Evolutionary conservation across 2,888 invertebrate species (phyloP), one percentile per base, ranked within the genome.

Genomic region (Ommatoiulus sabulosus): DNA sequence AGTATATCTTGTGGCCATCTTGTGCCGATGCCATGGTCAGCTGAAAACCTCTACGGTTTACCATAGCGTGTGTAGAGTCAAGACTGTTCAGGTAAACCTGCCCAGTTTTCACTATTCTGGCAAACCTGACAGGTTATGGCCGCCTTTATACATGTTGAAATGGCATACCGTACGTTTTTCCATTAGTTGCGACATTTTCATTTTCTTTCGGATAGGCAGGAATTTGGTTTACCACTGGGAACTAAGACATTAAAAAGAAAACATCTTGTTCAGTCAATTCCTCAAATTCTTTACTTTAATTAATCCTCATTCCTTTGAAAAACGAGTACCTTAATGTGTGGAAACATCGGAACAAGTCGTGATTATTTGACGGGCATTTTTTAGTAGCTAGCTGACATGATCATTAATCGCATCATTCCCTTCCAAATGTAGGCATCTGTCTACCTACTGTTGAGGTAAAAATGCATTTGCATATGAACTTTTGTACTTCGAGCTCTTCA

Each of bases 341-440:
- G 72, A 72, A 80, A 43, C 35, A 35, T 52, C 4, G 80, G 10
- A 24, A 80, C 52, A 80, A 80, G 35, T 80, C 80, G 80, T 80
- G 80, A 80, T 80, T 57, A 57, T 57, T 57, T 57, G 57, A 57
- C n/a, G 57, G 57, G 80, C 24, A 80, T 80, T 35, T 80, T 35
- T 80, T 35, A 35, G 57, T 35, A 35, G 35, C 35, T 80, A 80
- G 24, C 35, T 35, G 35, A 3, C 80, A 35, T 35, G 35, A 80
- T 35, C 80, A 35, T 80, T 6, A 63, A 63, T 20, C 63, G 17
- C 20, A 63, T 20, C 63, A 5, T 63, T 63, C 20, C 63, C 17
- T 63, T 20, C n/a, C 20, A 63, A 63, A 63, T 63, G 63, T 20
- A 4, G 15, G 5, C 35, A 80, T 80, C 80, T 80, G 80, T 80